Base-by-base conservation (phyloP, 2,113 vertebrate species). In the Saccopteryx leptura region DNA sequence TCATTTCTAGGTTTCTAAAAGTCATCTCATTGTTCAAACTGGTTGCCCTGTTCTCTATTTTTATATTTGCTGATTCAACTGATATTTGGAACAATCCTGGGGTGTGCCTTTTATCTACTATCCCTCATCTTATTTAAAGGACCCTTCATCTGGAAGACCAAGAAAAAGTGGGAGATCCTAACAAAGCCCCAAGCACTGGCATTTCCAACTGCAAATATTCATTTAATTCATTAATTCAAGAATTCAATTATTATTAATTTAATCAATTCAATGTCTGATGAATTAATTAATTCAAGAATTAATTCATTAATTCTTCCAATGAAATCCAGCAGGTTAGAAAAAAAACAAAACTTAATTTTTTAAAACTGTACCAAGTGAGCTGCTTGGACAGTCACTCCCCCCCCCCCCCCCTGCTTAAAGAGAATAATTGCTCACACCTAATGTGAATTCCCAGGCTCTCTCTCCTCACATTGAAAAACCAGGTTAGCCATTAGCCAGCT, bases 401-500 rank as follows among this genome's bases (percentile, higher is more conserved):
- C 78, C n/a, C 81, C 78, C n/a, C 61, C n/a, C 15, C 28, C 11
- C 68, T 69, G 33, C 10, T 88, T 85, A 71, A 96, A 95, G 48
- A 23, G 33, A 96, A 97, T 86, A 75, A 56, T 13, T 87, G 58
- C 26, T 60, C 52, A 63, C 48, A 93, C 24, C 26, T 85, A 58
- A 80, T 33, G 71, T 90, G 82, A 97, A 93, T 84, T 97, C 71
- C 91, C 87, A 85, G n/a, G 74, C 89, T 90, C 78, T 87, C 79
- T 71, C 56, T 80, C 33, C 58, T 94, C 54, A 26, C 66, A 88
- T 89, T 92, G 84, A 68, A 94, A 54, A 90, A 92, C 54, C 82
- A 93, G 52, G 69, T 80, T 61, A 92, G 86, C 69, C 95, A 92
- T 95, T 95, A 96, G 65, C 54, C 96, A 93, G 86, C 58, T 92